phyloP scores from a whole-genome alignment of 1,140 invertebrate genomes.

The Thereuonema tuberculata region DNA sequence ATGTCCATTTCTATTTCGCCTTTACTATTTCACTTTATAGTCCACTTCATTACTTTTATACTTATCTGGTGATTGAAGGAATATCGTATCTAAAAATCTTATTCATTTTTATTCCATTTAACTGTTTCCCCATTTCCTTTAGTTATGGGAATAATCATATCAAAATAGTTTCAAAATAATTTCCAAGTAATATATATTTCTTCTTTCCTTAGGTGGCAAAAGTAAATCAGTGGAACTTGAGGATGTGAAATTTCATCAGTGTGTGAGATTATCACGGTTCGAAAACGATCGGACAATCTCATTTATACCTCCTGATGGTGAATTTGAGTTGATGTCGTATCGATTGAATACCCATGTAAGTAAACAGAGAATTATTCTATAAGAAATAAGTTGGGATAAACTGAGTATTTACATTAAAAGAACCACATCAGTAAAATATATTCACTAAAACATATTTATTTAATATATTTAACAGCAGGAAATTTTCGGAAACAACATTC shows the following conservation, averaged over 20 bases:
- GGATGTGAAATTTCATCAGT: conserved; percentile 99
- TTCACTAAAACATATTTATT: no score
- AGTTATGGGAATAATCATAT: no score
- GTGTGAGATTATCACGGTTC: conserved; percentile 90
- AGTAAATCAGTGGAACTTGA: conserved; percentile 98
- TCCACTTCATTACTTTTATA: no score
- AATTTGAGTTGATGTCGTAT: conserved; percentile 99
- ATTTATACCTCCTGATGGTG: conserved; percentile 98
- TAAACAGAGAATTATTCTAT: neutral
- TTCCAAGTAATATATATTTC: neutral
- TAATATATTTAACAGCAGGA: no score
- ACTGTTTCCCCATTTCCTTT: no score
- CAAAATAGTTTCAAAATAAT: neutral
- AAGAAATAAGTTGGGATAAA: neutral
- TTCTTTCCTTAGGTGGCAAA: conserved; percentile 51
- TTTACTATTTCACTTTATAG: no score
- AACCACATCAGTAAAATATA: no score
- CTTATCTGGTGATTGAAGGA: no score
- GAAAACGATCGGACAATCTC: conserved; percentile 98
- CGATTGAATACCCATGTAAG: conserved; percentile 86
- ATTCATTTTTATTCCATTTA: no score
- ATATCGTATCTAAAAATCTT: no score
- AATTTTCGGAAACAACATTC: no score
- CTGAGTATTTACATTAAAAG: neutral
- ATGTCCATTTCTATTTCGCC: no score